A percentile compares a stretch with the other conserved stretches of the same genome.
These are phyloP conservation scores for Papilio helenus DNA, from an alignment of 1,140 invertebrate species.

Conservation along the genomic window DNA sequence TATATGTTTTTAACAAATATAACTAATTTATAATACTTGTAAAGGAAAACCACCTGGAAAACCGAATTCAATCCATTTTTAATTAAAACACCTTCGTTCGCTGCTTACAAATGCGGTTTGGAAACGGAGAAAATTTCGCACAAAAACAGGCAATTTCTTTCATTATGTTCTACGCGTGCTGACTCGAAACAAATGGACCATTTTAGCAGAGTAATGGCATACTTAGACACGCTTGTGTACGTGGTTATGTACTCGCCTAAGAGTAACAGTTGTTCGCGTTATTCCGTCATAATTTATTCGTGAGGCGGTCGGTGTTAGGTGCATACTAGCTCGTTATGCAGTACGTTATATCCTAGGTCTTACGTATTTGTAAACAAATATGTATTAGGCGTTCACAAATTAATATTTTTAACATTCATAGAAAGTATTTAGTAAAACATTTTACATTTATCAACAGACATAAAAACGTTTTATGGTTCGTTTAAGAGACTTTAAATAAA, in stretches of 20 bases:
- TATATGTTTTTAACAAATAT: background rate
- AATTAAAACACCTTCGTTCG: conserved; percentile 35
- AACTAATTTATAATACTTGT: background rate
- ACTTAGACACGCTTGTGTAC: conserved; percentile 53
- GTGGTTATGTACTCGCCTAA: conserved; percentile 49
- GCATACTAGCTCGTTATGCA: conserved; percentile 19
- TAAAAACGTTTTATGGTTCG: too few relatives aligned
- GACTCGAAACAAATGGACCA: conserved; percentile 53
- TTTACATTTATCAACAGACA: too few relatives aligned
- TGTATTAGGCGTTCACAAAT: background rate
- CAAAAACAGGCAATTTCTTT: conserved; percentile 48
- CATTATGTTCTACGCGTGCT: conserved; percentile 47
- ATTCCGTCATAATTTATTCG: conserved; percentile 45
- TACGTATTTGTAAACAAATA: background rate
- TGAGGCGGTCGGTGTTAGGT: conserved; percentile 22
- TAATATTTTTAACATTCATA: background rate
- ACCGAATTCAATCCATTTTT: conserved; percentile 28
- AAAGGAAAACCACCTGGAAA: background rate
- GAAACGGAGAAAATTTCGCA: conserved; percentile 42
- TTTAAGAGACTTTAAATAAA: too few relatives aligned
- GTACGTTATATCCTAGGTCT: conserved; percentile 2
- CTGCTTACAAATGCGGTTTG: conserved; percentile 40
- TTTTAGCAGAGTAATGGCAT: conserved; percentile 53
- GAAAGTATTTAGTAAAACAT: too few relatives aligned
- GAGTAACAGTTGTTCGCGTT: conserved; percentile 43